Evolutionary conservation across 2,113 vertebrate species (phyloP), one percentile per base, ranked within the genome.

Genomic region (Nothocercus julius): DNA sequence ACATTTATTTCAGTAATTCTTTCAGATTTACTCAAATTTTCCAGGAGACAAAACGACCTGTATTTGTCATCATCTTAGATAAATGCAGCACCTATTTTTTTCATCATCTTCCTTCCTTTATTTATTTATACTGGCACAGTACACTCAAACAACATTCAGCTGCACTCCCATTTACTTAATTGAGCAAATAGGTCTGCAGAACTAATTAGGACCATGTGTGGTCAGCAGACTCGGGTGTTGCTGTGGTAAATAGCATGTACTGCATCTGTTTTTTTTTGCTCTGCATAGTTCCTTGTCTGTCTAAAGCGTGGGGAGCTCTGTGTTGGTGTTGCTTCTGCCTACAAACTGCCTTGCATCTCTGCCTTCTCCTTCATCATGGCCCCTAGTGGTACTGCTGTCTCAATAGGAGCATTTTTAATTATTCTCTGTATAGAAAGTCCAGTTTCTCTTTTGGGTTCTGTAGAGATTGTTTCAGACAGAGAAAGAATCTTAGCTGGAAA

Each of bases 401-500:
- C 62, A 40, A 83, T 54, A 51, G 49, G 49, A 95, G 45, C 22
- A 30, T 77, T 66, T 93, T 80, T 87, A 95, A 89, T 94, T 91
- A 85, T 67, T 81, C 54, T 66, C 76, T n/a, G 24, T 58, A 59
- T 45, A 27, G 21, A 49, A 64, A 40, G 38, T 64, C 62, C 62
- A 40, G 54, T 28, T 85, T 25, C 58, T 86, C 74, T 70, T 85
- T 20, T 58, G 70, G 74, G 86, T 63, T 94, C 83, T 79, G 62
- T 11, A 73, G 70, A 64, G 67, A 8, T 44, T 51, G 54, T 13
- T 90, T 4, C 28, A 47, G 64, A 70, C 25, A 56, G 51, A 59
- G 44, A 68, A 78, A 15, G 47, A 64, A 47, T 47, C 12, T 75
- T 34, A 17, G 44, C 16, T 84, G 34, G 9, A 73, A 90, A 47